Base-by-base conservation (phyloP, 2,113 vertebrate species). In the Bubo blakistoni region DNA sequence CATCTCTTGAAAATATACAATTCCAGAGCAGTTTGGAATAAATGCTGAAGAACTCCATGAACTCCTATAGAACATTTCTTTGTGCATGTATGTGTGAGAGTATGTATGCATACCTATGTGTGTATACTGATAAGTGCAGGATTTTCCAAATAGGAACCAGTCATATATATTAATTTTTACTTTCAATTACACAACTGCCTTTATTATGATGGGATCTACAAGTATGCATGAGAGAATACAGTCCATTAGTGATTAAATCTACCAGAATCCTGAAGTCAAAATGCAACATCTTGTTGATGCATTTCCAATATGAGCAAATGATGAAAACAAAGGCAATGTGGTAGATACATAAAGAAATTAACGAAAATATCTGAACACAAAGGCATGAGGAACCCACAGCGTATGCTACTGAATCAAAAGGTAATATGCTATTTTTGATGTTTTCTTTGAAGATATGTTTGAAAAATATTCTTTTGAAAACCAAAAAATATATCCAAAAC, bases 381-480 rank as follows among this genome's bases (percentile, higher is more conserved):
- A 51, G 6, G 6, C 30, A 46, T 58, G 30, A 27, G 10, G 12
- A 91, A 62, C 29, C 30, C 59, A 59, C 15, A 51, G 4, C 30
- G 5, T 49, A 54, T 40, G 18, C n/a, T 66, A 14, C 34, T 57
- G 27, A 86, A 74, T 59, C 9, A n/a, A 79, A 70, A 91, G 20
- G 4, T 46, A 77, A 55, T 69, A 38, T 10, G 17, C 24, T 30
- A 7, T 9, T 80, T 44, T 36, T 42, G 0, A 6, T 57, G 65
- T 44, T 78, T 8, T 59, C 15, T 78, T 88, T 69, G 27, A 85
- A 42, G 19, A 38, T 30, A 34, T 10, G 6, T 51, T 87, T 82
- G 61, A 97, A 96, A 86, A 93, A 73, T 61, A 67, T 47, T 29
- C 25, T 73, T 82, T 76, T 89, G 19, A 59, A 93, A 95, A 63